A percentile compares a stretch with the other conserved stretches of the same genome.
These are phyloP conservation scores for Hedychridium roseum DNA, from an alignment of 2,888 invertebrate species.

Conservation along the genomic window DNA sequence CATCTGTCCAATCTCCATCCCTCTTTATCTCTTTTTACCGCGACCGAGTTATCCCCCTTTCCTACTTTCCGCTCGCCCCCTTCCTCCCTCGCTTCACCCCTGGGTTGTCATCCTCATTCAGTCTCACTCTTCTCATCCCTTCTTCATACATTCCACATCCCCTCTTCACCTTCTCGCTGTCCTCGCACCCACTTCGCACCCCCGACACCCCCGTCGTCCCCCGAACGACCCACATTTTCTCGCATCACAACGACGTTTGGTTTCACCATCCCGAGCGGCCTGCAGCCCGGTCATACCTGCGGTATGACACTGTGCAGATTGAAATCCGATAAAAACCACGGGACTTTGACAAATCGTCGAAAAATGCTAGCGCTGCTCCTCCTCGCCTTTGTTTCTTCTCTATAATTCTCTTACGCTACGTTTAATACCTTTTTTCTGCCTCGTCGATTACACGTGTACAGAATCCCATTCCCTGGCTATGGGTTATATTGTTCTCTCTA, in stretches of 20 bases:
- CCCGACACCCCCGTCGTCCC: slow-evolving; percentile 1
- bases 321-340: slow-evolving; percentile 54
- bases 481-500: too few species aligned
- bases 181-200: slow-evolving; percentile 6
- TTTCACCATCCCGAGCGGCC: too few species aligned
- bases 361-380: slow-evolving; percentile 41
- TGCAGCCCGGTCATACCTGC: slow-evolving; percentile 29
- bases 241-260: slow-evolving; percentile 15
- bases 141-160: not conserved
- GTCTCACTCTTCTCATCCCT: slow-evolving; percentile 2
- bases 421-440: not conserved
- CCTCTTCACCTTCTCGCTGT: slow-evolving; percentile 7
- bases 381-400: slow-evolving; percentile 5
- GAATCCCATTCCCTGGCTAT: too few species aligned
- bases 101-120: not conserved
- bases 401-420: not conserved
- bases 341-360: slow-evolving; percentile 60
- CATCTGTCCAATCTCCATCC: not conserved
- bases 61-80: too few species aligned
- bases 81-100: slow-evolving; percentile 5
- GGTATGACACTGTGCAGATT: slow-evolving; percentile 55
- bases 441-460: not conserved
- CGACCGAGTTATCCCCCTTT: not conserved
- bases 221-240: slow-evolving; percentile 28
- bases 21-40: not conserved